Percentiles rank a stretch among this genome's conserved stretches.
Conservation (phyloP, 2,888 invertebrate genomes). For the Aelia acuminata region DNA sequence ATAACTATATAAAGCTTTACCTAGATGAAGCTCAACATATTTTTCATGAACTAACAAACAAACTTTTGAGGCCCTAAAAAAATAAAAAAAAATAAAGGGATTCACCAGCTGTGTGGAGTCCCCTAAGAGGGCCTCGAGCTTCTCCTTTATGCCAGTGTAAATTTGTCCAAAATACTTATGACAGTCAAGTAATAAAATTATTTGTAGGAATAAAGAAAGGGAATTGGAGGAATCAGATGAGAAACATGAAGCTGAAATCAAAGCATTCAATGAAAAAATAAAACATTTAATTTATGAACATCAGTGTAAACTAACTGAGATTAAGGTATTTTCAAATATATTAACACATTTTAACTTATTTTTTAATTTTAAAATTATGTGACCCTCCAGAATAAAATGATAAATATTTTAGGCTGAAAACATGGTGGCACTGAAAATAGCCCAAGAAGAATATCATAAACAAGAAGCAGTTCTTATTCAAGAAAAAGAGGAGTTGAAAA, state of each 20-base stretch:
- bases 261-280: conserved; percentile 92
- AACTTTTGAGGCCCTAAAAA: no score
- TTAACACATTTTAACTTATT: no score
- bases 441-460: conserved; percentile 84
- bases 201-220: conserved; percentile 80
- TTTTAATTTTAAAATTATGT: background rate
- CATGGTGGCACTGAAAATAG: conserved; percentile 84
- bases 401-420: conserved; percentile 76
- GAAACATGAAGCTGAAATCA: conserved; percentile 88
- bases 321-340: conserved; percentile 71
- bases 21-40: no score
- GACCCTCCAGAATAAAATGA: background rate
- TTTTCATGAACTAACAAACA: no score
- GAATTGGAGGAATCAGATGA: conserved; percentile 91
- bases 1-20: no score
- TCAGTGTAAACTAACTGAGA: conserved; percentile 85
- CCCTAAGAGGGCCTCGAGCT: no score
- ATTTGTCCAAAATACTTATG: background rate
- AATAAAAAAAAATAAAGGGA: no score
- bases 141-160: no score
- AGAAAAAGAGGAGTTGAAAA: conserved; percentile 80
- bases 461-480: conserved; percentile 84
- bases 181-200: background rate
- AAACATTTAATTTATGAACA: conserved; percentile 94
- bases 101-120: no score